Evolutionary conservation across 2,113 vertebrate genomes (phyloP), one percentile per base, ranked within the genome.

Genomic region (Gobius niger): DNA sequence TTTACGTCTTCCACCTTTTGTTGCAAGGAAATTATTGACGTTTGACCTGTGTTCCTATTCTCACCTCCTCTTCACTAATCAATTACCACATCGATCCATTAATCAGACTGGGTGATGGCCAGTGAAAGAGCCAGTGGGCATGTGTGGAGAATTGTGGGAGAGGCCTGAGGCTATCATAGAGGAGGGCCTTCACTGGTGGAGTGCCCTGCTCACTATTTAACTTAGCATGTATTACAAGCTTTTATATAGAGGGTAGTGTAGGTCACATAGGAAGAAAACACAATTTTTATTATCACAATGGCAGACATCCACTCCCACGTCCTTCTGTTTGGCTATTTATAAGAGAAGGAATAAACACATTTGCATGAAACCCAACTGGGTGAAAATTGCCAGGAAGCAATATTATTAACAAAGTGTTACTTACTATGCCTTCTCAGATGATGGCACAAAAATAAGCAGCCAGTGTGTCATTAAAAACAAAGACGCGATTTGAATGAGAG

Each of bases 81-180:
- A 98, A 93, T 98, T 96, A 96, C 94, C 93, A 91, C 92, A 89
- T 95, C 92, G 95, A 96, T 96, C 95, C 94, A 98, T 96, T 97
- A 94, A 98, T 96, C 96, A 96, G 94, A 92, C 91, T 85, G 91
- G 92, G 92, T 94, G 95, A 93, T 94, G 92, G 94, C 92, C 92
- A 94, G 95, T 92, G 95, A 96, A 95, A 93, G 92, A 92, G 91
- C 90, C 90, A 88, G 90, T 90, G 86, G 90, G 94, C 93, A 92
- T 85, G 83, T 83, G 90, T 90, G 87, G 90, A 88, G 91, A 88
- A 85, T 85, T 86, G 92, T 74, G 18, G 77, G 84, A 82, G 40
- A 12, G 51, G 92, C 93, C 92, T 89, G 85, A 80, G 91, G 92
- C 90, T 85, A 94, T 89, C 74, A 85, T 82, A 86, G 90, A 83